These are phyloP conservation scores for Drosophila fungiperda DNA, from an alignment of 2,888 invertebrate genomes.

Conservation along the genomic window DNA sequence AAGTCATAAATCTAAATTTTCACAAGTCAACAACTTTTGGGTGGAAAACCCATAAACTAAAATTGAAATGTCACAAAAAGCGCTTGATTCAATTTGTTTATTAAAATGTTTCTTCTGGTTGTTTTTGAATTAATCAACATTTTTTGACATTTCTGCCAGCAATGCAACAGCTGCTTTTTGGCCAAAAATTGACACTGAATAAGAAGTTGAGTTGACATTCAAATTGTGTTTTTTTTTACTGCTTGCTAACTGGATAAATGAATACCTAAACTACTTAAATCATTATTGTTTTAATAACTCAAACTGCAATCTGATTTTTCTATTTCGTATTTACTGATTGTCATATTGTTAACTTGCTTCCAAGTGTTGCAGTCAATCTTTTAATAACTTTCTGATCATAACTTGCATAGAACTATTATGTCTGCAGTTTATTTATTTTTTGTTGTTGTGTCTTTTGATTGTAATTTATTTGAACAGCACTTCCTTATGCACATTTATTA, in stretches of 20 bases:
- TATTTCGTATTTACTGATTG: background rate
- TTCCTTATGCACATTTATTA: background rate
- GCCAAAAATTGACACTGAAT: constrained; percentile 46
- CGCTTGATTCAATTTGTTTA: constrained; percentile 37
- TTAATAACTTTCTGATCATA: constrained; percentile 1
- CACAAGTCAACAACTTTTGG: constrained; percentile 50
- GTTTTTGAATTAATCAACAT: constrained; percentile 44
- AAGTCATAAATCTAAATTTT: constrained; percentile 70
- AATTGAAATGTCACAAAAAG: constrained; percentile 72
- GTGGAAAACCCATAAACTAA: constrained; percentile 32
- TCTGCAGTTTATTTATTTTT: background rate
- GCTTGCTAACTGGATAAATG: background rate
- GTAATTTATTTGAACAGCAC: background rate
- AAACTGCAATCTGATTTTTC: background rate
- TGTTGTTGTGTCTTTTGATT: background rate
- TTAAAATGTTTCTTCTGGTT: constrained; percentile 20
- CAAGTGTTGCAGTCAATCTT: background rate
- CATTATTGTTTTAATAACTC: background rate
- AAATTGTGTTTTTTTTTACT: background rate
- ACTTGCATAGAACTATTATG: background rate
- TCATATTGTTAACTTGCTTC: accelerated
- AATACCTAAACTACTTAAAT: background rate
- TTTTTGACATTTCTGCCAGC: constrained; percentile 56
- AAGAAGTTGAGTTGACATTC: constrained; percentile 26
- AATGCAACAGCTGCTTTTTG: constrained; percentile 35